phyloP scores from a whole-genome alignment of 2,888 invertebrate genomes.

The Pteria penguin region DNA sequence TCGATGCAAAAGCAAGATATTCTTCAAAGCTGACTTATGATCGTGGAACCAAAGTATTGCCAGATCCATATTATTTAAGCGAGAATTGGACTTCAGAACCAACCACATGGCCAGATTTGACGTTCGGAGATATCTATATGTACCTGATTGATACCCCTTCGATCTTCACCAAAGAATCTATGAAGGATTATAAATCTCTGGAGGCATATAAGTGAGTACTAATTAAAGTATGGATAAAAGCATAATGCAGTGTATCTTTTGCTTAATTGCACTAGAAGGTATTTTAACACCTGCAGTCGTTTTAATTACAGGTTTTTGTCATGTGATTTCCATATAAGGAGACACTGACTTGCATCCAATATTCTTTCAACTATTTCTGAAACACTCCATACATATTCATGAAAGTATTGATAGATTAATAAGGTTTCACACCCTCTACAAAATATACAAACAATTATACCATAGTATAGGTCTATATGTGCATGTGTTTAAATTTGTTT shows the following conservation, averaged over 20 bases:
- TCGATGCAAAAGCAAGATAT: neutral
- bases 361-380: too few relatives aligned
- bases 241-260: too few relatives aligned
- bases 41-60: neutral
- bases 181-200: conserved; percentile 12
- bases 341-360: too few relatives aligned
- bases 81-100: neutral
- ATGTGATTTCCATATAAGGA: too few relatives aligned
- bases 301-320: too few relatives aligned
- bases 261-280: too few relatives aligned
- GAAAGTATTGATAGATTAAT: too few relatives aligned
- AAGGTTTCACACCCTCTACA: too few relatives aligned
- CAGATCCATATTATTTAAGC: conserved; percentile 1
- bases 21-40: neutral
- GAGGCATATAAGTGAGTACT: conserved; percentile 15
- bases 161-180: conserved; percentile 2
- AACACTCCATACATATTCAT: too few relatives aligned
- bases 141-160: conserved; percentile 14
- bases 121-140: conserved; percentile 1
- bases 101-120: neutral
- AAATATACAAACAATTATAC: neutral
- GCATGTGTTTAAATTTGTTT: neutral
- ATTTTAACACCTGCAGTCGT: too few relatives aligned
- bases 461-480: neutral
- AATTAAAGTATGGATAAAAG: too few relatives aligned